phyloP scores from a whole-genome alignment of 1,140 invertebrate genomes.

The Drosophila repleta region DNA sequence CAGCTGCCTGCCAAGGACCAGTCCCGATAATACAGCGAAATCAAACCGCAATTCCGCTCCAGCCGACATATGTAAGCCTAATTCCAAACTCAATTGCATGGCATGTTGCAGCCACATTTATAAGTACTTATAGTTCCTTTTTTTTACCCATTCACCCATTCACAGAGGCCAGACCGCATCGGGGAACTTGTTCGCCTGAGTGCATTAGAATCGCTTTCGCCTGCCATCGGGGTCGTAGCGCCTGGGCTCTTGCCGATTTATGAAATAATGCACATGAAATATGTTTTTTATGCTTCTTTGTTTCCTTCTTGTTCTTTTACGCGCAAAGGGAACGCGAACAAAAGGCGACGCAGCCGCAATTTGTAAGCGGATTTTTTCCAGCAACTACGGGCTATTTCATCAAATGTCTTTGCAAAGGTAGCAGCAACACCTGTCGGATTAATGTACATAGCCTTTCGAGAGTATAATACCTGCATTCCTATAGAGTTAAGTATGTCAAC shows the following conservation, averaged over 20 bases:
- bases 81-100: constrained; percentile 61
- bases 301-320: constrained; percentile 40
- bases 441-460: not conserved
- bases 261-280: constrained; percentile 67
- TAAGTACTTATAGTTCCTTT: constrained; percentile 27
- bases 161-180: constrained; percentile 20
- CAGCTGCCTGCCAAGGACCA: constrained; percentile 54
- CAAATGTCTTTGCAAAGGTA: constrained; percentile 41
- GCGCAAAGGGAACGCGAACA: constrained; percentile 26
- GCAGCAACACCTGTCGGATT: constrained; percentile 52
- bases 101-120: constrained; percentile 60
- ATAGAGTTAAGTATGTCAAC: too few species aligned
- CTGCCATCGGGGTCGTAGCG: constrained; percentile 19
- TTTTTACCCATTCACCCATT: constrained; percentile 9
- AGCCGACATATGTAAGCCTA: constrained; percentile 70
- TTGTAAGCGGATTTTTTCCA: constrained; percentile 38
- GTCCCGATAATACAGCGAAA: constrained; percentile 40
- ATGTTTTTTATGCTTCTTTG: constrained; percentile 57
- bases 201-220: constrained; percentile 71
- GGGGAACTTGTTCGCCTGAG: constrained; percentile 53
- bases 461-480: not conserved
- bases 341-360: constrained; percentile 33
- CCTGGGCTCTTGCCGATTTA: constrained; percentile 65
- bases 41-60: constrained; percentile 66
- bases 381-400: constrained; percentile 49